Evolutionary conservation across 30 jellyfish, hydroid and myxozoan genomes (phyloP).

Genomic region (Clytia hemisphaerica): DNA sequence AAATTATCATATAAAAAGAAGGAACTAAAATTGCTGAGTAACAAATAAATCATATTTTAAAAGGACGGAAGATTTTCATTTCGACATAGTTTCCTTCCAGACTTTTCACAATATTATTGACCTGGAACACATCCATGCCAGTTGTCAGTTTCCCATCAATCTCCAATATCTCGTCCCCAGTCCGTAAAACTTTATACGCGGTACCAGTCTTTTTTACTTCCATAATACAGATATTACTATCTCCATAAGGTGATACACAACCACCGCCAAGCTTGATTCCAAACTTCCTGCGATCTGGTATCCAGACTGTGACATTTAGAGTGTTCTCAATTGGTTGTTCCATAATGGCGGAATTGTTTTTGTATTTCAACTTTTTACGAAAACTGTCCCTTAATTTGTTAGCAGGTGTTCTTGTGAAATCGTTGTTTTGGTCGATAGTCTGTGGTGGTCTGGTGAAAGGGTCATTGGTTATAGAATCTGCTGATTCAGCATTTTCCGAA

Average conservation of each 20-base stretch:
- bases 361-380: background rate
- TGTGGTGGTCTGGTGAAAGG: too few species aligned
- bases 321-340: background rate
- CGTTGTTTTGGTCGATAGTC: too few species aligned
- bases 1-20: too few species aligned
- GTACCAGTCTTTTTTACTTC: background rate
- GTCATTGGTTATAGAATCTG: too few species aligned
- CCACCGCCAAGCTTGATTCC: slow-evolving; percentile 13
- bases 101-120: background rate
- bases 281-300: slow-evolving; percentile 8
- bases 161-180: slow-evolving; percentile 5
- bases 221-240: background rate
- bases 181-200: background rate
- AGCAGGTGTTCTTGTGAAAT: slow-evolving; percentile 9
- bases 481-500: too few species aligned
- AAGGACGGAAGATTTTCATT: slow-evolving; percentile 8
- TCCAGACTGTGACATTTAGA: slow-evolving; percentile 3
- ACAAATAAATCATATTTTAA: background rate
- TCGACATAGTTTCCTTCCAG: slow-evolving; percentile 22
- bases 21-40: too few species aligned
- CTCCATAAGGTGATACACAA: slow-evolving; percentile 10
- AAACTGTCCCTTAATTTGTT: background rate
- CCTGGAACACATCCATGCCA: background rate
- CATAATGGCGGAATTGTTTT: background rate
- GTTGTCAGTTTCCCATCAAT: background rate